Percentiles rank a stretch among this genome's conserved stretches.
These are phyloP conservation scores for Eremobia ochroleuca DNA, from an alignment of 2,888 invertebrate genomes.

Conservation along the genomic window DNA sequence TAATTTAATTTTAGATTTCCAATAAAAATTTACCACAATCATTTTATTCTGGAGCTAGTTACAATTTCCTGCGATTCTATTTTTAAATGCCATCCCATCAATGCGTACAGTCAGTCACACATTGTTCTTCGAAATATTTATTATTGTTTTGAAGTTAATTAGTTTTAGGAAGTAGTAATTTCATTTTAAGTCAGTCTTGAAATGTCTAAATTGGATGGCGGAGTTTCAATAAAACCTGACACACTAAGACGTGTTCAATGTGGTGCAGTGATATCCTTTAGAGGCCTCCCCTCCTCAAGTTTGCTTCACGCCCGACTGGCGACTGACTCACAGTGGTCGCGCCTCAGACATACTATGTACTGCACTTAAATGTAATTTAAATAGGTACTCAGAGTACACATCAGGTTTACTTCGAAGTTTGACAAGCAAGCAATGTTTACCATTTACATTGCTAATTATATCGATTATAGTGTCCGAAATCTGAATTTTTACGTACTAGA, in stretches of 20 bases:
- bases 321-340: constrained; percentile 84
- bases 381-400: constrained; percentile 66
- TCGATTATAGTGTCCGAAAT: constrained; percentile 26
- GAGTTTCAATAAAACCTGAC: constrained; percentile 60
- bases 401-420: constrained; percentile 37
- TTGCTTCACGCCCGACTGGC: constrained; percentile 83
- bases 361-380: constrained; percentile 66
- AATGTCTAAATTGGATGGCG: constrained; percentile 52
- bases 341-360: constrained; percentile 77
- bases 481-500: constrained; percentile 10
- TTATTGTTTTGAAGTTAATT: neutral
- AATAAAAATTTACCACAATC: constrained; percentile 12
- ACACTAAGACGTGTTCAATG: constrained; percentile 62
- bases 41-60: constrained; percentile 11
- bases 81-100: constrained; percentile 14
- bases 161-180: neutral
- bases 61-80: constrained; percentile 16
- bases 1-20: constrained; percentile 9
- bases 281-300: constrained; percentile 82
- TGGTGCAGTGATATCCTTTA: constrained; percentile 78
- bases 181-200: neutral
- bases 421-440: constrained; percentile 43
- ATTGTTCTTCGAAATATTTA: neutral
- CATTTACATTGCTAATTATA: constrained; percentile 44
- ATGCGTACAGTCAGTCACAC: constrained; percentile 22